These are phyloP conservation scores for Halichoeres trimaculatus DNA, from an alignment of 2,113 vertebrate species.

Conservation along the genomic window DNA sequence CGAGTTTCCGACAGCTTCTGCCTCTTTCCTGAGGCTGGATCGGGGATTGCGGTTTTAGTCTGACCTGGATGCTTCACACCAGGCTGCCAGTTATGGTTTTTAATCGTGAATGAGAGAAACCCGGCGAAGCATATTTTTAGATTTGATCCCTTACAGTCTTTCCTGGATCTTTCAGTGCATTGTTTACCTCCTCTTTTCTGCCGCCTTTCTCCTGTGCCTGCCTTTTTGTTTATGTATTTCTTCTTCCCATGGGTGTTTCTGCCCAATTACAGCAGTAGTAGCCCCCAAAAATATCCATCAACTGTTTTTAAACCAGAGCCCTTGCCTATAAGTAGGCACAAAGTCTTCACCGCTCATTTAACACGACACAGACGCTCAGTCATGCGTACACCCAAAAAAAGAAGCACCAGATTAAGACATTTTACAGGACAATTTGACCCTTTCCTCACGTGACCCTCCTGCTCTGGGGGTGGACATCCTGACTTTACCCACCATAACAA, in stretches of 20 bases:
- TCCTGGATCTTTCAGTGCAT: too few relatives aligned
- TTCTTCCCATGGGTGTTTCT: background rate
- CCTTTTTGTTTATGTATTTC: background rate
- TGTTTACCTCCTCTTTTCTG: too few relatives aligned
- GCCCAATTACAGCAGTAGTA: background rate
- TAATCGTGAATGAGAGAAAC: conserved; percentile 22
- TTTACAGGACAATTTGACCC: conserved; percentile 16
- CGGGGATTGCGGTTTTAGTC: conserved; percentile 12
- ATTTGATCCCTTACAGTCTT: background rate
- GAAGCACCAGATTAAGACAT: conserved; percentile 18
- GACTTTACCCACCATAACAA: conserved; percentile 18
- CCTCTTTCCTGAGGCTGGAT: conserved; percentile 18
- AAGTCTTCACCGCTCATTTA: background rate
- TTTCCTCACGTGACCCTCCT: conserved; percentile 1
- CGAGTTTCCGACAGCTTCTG: conserved; percentile 31
- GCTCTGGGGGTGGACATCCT: conserved; percentile 12
- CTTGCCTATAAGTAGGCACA: background rate
- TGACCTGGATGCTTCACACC: conserved; percentile 46
- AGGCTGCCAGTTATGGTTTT: conserved; percentile 37
- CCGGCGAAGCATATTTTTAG: conserved; percentile 27
- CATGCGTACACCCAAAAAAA: conserved; percentile 12
- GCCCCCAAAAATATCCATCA: background rate
- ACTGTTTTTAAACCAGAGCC: background rate
- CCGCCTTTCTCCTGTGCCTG: background rate
- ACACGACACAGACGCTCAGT: background rate